A percentile compares a stretch with the other conserved stretches of the same genome.
These are phyloP conservation scores for Phoenicopterus ruber DNA, from an alignment of 2,113 vertebrate genomes.

Conservation along the genomic window DNA sequence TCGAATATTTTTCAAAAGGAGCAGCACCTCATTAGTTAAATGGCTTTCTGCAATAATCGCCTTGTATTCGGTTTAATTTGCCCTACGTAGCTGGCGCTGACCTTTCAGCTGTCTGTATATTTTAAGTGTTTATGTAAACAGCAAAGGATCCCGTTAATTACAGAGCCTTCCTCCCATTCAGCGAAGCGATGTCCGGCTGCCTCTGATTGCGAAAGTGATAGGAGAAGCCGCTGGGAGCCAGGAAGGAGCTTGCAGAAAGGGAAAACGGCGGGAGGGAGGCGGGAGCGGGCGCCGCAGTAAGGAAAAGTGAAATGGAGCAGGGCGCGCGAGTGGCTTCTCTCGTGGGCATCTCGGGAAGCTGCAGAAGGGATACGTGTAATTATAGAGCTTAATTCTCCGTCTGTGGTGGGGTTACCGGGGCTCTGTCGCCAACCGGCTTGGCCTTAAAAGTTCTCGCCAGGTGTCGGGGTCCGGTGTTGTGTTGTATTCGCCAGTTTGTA, in stretches of 20 bases:
- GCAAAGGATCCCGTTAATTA: constrained; percentile 72
- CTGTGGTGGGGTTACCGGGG: neutral
- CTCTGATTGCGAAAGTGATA: constrained; percentile 62
- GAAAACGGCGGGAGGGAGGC: neutral
- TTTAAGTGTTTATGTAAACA: constrained; percentile 75
- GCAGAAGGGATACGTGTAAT: neutral
- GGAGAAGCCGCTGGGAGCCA: constrained; percentile 53
- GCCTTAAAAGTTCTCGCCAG: rapidly evolving
- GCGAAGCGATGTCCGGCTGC: constrained; percentile 54
- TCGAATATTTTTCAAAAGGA: neutral
- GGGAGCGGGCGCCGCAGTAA: neutral
- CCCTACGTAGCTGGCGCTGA: constrained; percentile 28
- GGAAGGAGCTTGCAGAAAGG: constrained; percentile 69
- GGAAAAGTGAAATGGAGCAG: neutral
- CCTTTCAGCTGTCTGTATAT: constrained; percentile 47
- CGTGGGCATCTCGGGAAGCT: neutral
- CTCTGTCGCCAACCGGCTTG: neutral
- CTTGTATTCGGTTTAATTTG: constrained; percentile 4
- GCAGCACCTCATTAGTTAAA: constrained; percentile 5
- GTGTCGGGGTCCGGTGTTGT: rapidly evolving
- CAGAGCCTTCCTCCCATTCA: constrained; percentile 79
- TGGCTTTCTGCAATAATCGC: neutral
- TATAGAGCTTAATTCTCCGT: neutral
- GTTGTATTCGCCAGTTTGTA: rapidly evolving
- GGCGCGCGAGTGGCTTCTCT: neutral